These are phyloP conservation scores for Notolabrus celidotus DNA, from an alignment of 2,797 vertebrate species.

Conservation along the genomic window DNA sequence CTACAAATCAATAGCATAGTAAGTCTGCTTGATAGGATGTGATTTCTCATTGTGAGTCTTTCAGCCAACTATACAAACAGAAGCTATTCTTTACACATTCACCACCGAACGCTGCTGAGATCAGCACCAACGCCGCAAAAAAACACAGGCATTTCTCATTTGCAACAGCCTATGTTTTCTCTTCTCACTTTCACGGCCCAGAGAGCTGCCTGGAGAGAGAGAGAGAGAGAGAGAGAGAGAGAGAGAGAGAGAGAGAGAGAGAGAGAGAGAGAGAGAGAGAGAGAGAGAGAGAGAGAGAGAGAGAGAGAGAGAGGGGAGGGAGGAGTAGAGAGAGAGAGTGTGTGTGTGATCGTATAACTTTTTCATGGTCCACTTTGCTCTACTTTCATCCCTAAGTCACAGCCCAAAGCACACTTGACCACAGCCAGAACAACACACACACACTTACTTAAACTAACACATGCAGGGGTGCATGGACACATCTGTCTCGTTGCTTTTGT, in stretches of 20 bases:
- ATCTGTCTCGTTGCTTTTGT: not conserved
- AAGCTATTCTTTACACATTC: conserved; percentile 70
- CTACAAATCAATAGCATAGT: conserved; percentile 59
- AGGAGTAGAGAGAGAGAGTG: not conserved
- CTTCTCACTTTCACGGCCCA: conserved; percentile 75
- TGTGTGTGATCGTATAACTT: conserved; percentile 59
- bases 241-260: conserved; percentile 4
- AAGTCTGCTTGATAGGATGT: conserved; percentile 46
- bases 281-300: not conserved
- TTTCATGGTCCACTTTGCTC: conserved; percentile 76
- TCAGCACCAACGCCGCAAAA: conserved; percentile 64
- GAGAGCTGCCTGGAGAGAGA: conserved; percentile 63
- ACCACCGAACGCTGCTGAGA: conserved; percentile 66
- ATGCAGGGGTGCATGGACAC: conserved; percentile 5
- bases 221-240: conserved; percentile 44
- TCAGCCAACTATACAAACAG: conserved; percentile 67
- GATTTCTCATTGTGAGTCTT: conserved; percentile 69
- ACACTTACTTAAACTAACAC: conserved; percentile 20
- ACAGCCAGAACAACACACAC: conserved; percentile 24
- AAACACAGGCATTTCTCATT: conserved; percentile 73
- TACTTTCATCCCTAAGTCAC: conserved; percentile 61
- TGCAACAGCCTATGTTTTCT: conserved; percentile 68
- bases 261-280: not conserved
- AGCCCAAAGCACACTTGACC: conserved; percentile 60
- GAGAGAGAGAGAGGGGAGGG: conserved; percentile 12